Base-by-base conservation (phyloP, 2,113 vertebrate species). In the Asarcornis scutulata region DNA sequence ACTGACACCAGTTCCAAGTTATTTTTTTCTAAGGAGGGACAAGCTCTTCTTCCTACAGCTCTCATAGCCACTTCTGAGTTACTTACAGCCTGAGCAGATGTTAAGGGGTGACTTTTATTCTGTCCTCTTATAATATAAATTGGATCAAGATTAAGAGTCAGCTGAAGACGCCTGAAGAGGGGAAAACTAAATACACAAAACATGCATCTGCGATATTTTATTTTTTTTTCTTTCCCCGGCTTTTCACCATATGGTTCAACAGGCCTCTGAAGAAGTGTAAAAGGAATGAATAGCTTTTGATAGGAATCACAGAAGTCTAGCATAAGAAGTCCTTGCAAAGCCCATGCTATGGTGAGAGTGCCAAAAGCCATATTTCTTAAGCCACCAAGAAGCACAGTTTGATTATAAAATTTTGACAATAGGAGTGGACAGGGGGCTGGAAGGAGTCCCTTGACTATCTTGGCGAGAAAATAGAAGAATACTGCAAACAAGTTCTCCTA, bases 161-260 rank as follows among this genome's bases (percentile, higher is more conserved):
- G 53, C 2, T 32, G 44, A 69, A 91, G 59, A 58, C 27, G 48
- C 7, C 3, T 48, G 22, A 73, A 69, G n/a, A 73, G 13, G 17
- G 20, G 38, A 84, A 69, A 92, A 40, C 27, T 78, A 74, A 91
- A 67, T 7, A 52, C 9, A 60, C 31, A 78, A 63, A 75, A 53
- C 32, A 32, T 2, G 1, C 12, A 55, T 55, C 56, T 83, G 52
- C 73, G 81, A 93, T 40, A 74, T 3, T 40, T 55, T 31, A 75
- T 74, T 42, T 5, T 56, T 67, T 63, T 0, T 0, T 67, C 7
- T 14, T 25, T 73, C 60, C 7, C 17, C 11, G 48, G 36, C 44
- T 88, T 79, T 79, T 75, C 42, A 85, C 27, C 3, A 5, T 32
- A 16, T 7, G n/a, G 56, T 31, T 78, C 60, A 78, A 60, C n/a